Evolutionary conservation across 2,113 vertebrate genomes (phyloP).

Genomic region (Ploceus nigricollis): DNA sequence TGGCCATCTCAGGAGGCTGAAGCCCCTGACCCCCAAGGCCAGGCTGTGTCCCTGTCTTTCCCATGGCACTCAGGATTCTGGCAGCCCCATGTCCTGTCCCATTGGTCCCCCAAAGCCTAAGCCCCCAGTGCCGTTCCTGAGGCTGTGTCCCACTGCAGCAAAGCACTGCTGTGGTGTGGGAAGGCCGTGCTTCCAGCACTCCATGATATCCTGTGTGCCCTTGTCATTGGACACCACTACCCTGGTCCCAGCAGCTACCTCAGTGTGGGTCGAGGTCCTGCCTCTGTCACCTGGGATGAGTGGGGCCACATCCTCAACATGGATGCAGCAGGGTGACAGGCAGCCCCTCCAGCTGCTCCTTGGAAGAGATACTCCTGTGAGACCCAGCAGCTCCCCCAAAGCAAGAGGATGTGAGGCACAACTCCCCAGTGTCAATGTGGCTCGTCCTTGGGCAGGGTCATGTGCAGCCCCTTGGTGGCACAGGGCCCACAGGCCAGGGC

Average conservation of each 20-base stretch:
- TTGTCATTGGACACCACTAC: rapidly evolving
- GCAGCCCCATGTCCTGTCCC: background rate
- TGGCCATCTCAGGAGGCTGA: background rate
- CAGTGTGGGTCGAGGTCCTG: background rate
- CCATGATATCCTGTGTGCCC: rapidly evolving
- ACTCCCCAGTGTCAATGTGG: background rate
- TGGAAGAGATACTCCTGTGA: rapidly evolving
- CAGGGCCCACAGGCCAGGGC: background rate
- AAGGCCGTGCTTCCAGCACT: background rate
- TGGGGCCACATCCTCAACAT: rapidly evolving
- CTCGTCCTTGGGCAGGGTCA: conserved; percentile 29
- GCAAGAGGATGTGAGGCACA: background rate
- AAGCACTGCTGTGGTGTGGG: rapidly evolving
- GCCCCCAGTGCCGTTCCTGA: rapidly evolving
- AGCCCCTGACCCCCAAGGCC: background rate
- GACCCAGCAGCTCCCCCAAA: background rate
- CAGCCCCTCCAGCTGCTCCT: rapidly evolving
- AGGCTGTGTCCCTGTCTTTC: background rate
- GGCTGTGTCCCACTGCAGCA: rapidly evolving
- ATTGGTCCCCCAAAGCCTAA: background rate
- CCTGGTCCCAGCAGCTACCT: background rate
- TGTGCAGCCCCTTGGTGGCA: background rate
- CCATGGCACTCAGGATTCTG: background rate
- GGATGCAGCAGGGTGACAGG: too few species aligned
- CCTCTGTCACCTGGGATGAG: background rate